These are phyloP conservation scores for Drosophila rubida DNA, from an alignment of 2,888 invertebrate species.

Conservation along the genomic window DNA sequence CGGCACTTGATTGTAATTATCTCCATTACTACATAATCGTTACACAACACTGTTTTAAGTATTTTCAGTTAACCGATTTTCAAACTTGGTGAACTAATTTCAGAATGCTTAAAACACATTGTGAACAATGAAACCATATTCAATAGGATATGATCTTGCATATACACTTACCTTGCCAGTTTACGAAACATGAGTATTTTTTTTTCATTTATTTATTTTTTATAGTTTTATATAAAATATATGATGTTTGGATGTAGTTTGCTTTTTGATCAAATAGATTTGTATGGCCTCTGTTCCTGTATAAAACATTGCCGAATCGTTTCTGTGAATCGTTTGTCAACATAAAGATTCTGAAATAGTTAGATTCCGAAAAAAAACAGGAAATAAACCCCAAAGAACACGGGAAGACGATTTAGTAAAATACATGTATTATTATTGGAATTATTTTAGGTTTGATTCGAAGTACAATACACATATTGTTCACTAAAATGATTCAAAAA, in stretches of 20 bases:
- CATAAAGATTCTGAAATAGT: background rate
- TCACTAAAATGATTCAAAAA: slow-evolving; percentile 75
- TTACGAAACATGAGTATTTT: slow-evolving; percentile 28
- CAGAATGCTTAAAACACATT: background rate
- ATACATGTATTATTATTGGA: slow-evolving; percentile 68
- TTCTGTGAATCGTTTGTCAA: slow-evolving; percentile 1
- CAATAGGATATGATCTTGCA: background rate
- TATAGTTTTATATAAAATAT: slow-evolving; percentile 13
- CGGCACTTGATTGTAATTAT: background rate
- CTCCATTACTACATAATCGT: background rate
- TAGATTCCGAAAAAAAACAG: background rate
- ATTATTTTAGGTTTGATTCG: slow-evolving; percentile 77
- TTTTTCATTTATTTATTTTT: background rate
- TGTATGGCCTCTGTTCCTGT: slow-evolving; percentile 4
- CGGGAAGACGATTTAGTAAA: slow-evolving; percentile 42
- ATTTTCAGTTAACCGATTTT: background rate
- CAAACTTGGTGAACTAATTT: background rate
- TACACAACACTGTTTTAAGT: background rate
- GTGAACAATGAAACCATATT: background rate
- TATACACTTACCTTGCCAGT: slow-evolving; percentile 35
- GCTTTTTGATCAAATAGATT: slow-evolving; percentile 15
- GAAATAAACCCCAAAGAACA: background rate
- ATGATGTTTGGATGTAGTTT: slow-evolving; percentile 5
- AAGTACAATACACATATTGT: slow-evolving; percentile 70
- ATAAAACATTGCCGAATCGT: background rate